Evolutionary conservation across 2,113 vertebrate species (phyloP), one percentile per base, ranked within the genome.

Genomic region (Brevimyrus niger): DNA sequence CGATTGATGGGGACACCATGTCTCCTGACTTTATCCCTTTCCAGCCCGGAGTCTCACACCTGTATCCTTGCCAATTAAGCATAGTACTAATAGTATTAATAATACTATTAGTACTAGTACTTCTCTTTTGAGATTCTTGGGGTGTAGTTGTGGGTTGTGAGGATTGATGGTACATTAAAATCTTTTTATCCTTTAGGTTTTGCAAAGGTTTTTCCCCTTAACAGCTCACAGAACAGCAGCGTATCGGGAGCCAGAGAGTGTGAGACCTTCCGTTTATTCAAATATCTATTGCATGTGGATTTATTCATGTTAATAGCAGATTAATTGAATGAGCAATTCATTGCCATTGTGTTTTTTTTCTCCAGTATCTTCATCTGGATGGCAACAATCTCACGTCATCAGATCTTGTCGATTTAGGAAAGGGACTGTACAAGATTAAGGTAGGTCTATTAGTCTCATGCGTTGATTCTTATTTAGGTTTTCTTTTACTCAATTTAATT

Each of bases 401-500:
- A 84, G 97, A 98, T 91, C 96, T 99, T 93, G 96, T 99, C 89
- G 96, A 94, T 92, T 94, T 99, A 93, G 98, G 98, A 92, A 96
- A 95, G 92, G 97, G 98, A 38, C 94, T 91, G 89, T 99, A 96
- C 95, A 99, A 98, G 95, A 99, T 99, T 94, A 99, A 98, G 97
- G 98, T 99, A 31, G 61, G 61, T 27, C 10, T 69, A 93, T 89
- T 84, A 91, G 92, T 82, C 55, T 89, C 80, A 90, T 10, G 89
- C 31, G 7, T 87, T 23, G 10, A 4, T n/a, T 85, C 87, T 47
- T 53, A 51, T 87, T 61, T 90, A 44, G 80, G 46, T 27, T 61
- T 88, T 88, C 1, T 21, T 27, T 23, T 48, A 85, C 23, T 55
- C 13, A 13, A 21, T 51, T 69, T 69, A 69, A 31, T 69, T 65